Evolutionary conservation across 2,888 invertebrate genomes (phyloP).

Genomic region (Tetrapedia diversipes): DNA sequence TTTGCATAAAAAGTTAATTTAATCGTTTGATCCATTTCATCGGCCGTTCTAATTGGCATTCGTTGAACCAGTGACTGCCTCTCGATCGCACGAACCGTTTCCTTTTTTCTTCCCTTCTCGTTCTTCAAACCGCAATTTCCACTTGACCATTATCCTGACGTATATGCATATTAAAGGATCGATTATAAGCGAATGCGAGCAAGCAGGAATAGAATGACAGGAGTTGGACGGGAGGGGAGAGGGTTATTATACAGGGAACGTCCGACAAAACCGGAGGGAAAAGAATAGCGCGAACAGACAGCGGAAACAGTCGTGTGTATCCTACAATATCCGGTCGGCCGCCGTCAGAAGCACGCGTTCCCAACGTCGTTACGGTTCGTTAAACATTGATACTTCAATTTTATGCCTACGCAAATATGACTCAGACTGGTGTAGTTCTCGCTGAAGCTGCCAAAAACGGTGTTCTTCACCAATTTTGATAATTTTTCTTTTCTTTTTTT

Average conservation of each 20-base stretch:
- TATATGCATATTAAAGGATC: slow-evolving; percentile 26
- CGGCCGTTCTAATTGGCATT: slow-evolving; percentile 27
- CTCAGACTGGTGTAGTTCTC: not conserved
- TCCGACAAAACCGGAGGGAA: slow-evolving; percentile 7
- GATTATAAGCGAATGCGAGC: slow-evolving; percentile 13
- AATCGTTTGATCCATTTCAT: no score
- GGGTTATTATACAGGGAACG: not conserved
- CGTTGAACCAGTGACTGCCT: not conserved
- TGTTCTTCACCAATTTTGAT: no score
- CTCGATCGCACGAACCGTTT: not conserved
- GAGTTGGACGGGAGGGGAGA: not conserved
- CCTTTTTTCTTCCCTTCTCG: not conserved
- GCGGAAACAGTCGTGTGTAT: slow-evolving; percentile 51
- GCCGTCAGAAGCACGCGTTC: slow-evolving; percentile 41
- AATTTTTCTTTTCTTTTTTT: no score
- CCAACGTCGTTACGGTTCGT: slow-evolving; percentile 32
- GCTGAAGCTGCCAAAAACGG: no score
- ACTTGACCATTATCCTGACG: slow-evolving; percentile 21
- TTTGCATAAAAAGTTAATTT: no score
- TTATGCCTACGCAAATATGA: slow-evolving; percentile 32
- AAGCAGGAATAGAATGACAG: not conserved
- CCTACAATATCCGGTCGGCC: slow-evolving; percentile 40
- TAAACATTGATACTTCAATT: slow-evolving; percentile 60
- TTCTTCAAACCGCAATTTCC: slow-evolving; percentile 20
- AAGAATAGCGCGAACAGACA: slow-evolving; percentile 30